Evolutionary conservation across 2,797 vertebrate species (phyloP).

Genomic region (Astyanax mexicanus): DNA sequence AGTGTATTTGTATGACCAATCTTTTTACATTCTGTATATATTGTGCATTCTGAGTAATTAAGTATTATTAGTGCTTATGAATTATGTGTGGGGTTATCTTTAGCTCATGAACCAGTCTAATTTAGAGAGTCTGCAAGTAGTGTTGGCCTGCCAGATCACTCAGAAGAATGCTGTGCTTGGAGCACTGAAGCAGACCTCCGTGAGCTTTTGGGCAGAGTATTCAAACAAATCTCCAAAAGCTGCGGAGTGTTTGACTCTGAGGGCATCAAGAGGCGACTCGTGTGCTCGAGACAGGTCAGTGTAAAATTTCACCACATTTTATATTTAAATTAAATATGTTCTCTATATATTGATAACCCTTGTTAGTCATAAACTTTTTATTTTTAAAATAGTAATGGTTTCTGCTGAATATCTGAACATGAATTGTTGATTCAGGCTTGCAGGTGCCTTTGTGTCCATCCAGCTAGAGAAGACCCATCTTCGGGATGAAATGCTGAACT

Average conservation of each 20-base stretch:
- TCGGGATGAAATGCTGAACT: slow-evolving; percentile 75
- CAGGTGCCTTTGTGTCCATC: slow-evolving; percentile 81
- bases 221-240: slow-evolving; percentile 1
- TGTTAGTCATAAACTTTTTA: too few species aligned
- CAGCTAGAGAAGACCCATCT: slow-evolving; percentile 77
- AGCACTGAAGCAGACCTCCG: slow-evolving; percentile 73
- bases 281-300: slow-evolving; percentile 66
- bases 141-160: slow-evolving; percentile 78
- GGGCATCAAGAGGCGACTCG: slow-evolving; percentile 30
- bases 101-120: slow-evolving; percentile 76
- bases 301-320: background rate
- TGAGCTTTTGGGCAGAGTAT: slow-evolving; percentile 67
- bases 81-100: background rate
- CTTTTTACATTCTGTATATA: background rate
- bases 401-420: background rate
- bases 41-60: background rate
- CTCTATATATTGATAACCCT: too few species aligned
- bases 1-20: background rate
- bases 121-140: slow-evolving; percentile 78
- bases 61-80: background rate
- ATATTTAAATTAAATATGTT: too few species aligned
- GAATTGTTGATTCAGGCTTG: slow-evolving; percentile 61
- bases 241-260: slow-evolving; percentile 16
- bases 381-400: too few species aligned
- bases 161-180: slow-evolving; percentile 82